Evolutionary conservation across 2,888 invertebrate genomes (phyloP).

Genomic region (Drosophila macrospina): DNA sequence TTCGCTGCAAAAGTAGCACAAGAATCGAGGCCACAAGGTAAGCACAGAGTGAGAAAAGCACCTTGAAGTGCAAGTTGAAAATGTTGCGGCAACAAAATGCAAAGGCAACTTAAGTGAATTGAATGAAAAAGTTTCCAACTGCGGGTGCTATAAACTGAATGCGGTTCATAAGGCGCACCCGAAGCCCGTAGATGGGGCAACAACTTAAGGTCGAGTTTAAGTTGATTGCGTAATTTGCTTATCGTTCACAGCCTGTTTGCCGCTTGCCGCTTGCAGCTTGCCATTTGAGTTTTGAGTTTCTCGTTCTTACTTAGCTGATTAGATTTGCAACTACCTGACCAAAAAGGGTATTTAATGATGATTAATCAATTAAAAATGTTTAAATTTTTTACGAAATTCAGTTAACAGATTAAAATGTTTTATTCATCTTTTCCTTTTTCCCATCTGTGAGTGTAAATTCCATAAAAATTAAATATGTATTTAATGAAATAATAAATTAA

Average conservation of each 20-base stretch:
- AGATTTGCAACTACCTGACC: conserved; percentile 12
- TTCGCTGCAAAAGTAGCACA: conserved; percentile 46
- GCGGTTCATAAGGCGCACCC: conserved; percentile 48
- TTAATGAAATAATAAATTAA: conserved; percentile 1
- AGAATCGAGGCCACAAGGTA: conserved; percentile 57
- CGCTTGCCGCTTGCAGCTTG: too few relatives aligned
- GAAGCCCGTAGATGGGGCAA: background rate
- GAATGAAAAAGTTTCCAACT: conserved; percentile 74
- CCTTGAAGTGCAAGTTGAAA: conserved; percentile 26
- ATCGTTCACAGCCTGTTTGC: conserved; percentile 48
- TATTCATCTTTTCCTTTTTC: background rate
- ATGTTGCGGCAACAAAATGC: conserved; percentile 72
- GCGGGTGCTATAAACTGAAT: conserved; percentile 63
- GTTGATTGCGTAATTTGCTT: conserved; percentile 61
- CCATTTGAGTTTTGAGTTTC: conserved; percentile 28
- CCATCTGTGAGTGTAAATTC: background rate
- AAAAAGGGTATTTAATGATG: background rate
- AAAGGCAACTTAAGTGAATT: conserved; percentile 77
- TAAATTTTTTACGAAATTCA: background rate
- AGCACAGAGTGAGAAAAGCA: conserved; percentile 34
- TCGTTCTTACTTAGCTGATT: conserved; percentile 35
- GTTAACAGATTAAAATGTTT: background rate
- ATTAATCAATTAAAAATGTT: background rate
- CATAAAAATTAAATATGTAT: background rate
- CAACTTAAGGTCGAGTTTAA: conserved; percentile 42